Evolutionary conservation across 2,797 vertebrate genomes (phyloP).

Genomic region (Sitta carolinensis): DNA sequence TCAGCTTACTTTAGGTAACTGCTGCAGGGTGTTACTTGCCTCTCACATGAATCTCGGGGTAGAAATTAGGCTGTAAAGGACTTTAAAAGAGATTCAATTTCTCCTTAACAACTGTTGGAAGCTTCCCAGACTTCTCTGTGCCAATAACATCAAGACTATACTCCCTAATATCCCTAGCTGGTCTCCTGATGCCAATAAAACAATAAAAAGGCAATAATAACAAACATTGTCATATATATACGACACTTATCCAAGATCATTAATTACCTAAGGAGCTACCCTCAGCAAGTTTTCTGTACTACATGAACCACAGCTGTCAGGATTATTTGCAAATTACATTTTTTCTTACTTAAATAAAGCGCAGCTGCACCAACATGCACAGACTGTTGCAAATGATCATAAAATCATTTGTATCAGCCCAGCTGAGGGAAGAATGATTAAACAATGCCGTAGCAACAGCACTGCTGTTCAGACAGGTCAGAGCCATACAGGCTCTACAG

Average conservation of each 20-base stretch:
- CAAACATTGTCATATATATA: background rate
- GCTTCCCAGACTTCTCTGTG: background rate
- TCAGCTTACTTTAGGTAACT: background rate
- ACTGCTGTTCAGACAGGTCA: background rate
- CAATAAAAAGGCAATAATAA: conserved; percentile 42
- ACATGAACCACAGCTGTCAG: conserved; percentile 15
- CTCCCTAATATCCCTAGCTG: background rate
- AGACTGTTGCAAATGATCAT: background rate
- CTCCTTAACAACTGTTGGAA: conserved; percentile 21
- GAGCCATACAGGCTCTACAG: background rate
- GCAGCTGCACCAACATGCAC: conserved; percentile 41
- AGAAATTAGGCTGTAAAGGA: conserved; percentile 22
- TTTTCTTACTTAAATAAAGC: conserved; percentile 45
- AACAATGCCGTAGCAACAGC: background rate
- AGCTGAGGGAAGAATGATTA: conserved; percentile 14
- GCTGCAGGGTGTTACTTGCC: background rate
- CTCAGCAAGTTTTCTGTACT: background rate
- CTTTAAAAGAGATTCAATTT: conserved; percentile 32
- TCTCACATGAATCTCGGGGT: background rate
- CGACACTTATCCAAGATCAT: background rate
- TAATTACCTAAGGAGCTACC: background rate
- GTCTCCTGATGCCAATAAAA: conserved; percentile 45
- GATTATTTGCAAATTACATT: conserved; percentile 27
- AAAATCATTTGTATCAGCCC: background rate
- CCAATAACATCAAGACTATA: background rate